Conservation (phyloP, 2,113 vertebrate species). For the Halcyon malimbica region DNA sequence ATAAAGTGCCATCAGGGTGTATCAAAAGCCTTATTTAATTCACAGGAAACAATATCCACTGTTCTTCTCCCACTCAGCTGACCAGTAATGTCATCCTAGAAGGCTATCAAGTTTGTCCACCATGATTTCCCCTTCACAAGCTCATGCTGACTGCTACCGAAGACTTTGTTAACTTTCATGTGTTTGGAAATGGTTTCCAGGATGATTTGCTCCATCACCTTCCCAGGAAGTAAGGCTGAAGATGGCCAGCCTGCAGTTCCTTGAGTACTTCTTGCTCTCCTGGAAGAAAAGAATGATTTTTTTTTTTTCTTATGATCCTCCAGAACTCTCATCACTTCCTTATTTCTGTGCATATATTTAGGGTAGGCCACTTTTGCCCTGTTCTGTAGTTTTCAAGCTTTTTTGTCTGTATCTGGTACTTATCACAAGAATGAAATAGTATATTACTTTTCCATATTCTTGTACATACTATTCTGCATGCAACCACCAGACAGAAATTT, state of each 20-base stretch:
- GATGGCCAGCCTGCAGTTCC: neutral
- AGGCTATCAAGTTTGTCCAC: neutral
- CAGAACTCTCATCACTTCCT: neutral
- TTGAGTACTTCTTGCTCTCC: neutral
- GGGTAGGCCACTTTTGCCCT: neutral
- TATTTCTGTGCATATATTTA: neutral
- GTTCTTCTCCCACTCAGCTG: neutral
- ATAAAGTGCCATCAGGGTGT: neutral
- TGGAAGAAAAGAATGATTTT: neutral
- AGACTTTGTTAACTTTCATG: neutral
- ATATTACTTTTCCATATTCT: neutral
- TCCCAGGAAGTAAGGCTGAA: neutral
- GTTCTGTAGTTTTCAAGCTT: neutral
- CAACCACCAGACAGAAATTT: neutral
- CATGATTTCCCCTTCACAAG: neutral
- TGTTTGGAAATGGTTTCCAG: neutral
- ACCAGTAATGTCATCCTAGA: neutral
- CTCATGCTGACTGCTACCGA: neutral
- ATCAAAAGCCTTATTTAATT: neutral
- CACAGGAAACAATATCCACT: neutral
- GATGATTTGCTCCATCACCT: neutral
- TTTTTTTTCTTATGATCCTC: neutral
- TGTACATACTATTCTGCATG: neutral
- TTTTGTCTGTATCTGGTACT: neutral
- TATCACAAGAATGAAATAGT: neutral